Evolutionary conservation across 2,888 invertebrate genomes (phyloP).

Genomic region (Mesorhabditis belari): DNA sequence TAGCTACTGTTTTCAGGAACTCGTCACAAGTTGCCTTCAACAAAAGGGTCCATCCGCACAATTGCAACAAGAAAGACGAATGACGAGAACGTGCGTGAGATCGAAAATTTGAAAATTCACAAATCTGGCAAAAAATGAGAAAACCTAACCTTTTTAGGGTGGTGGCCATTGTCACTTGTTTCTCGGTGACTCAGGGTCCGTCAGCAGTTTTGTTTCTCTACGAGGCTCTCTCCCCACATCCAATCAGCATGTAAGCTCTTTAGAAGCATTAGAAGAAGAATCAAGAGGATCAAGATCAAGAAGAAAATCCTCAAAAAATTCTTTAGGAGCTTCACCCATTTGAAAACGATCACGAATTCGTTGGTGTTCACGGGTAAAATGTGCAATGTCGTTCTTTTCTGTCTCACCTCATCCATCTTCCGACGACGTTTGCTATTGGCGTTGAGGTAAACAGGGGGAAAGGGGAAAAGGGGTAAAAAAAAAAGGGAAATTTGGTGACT

Average conservation of each 20-base stretch:
- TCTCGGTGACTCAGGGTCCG: constrained; percentile 35
- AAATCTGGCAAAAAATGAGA: neutral
- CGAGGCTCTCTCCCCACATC: neutral
- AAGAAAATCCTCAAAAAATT: neutral
- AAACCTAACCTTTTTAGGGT: constrained; percentile 11
- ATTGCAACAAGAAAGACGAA: constrained; percentile 33
- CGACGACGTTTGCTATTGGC: constrained; percentile 32
- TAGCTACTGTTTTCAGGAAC: constrained; percentile 10
- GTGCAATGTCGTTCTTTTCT: constrained; percentile 48
- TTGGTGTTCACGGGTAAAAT: constrained; percentile 42
- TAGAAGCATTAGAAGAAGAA: neutral
- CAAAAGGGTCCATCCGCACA: constrained; percentile 16
- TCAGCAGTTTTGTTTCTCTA: constrained; percentile 10
- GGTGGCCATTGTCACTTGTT: constrained; percentile 34
- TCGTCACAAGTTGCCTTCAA: constrained; percentile 7
- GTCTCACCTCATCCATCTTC: constrained; percentile 45
- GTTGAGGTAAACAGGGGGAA: constrained; percentile 6
- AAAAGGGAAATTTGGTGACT: too few species aligned
- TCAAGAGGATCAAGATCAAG: neutral
- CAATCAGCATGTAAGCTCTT: neutral
- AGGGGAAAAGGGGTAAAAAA: too few species aligned
- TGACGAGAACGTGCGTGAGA: constrained; percentile 29
- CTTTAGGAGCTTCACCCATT: neutral
- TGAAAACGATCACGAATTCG: constrained; percentile 17
- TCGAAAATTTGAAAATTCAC: neutral